Evolutionary conservation across 2,113 vertebrate genomes (phyloP).

Genomic region (Hyla sarda): DNA sequence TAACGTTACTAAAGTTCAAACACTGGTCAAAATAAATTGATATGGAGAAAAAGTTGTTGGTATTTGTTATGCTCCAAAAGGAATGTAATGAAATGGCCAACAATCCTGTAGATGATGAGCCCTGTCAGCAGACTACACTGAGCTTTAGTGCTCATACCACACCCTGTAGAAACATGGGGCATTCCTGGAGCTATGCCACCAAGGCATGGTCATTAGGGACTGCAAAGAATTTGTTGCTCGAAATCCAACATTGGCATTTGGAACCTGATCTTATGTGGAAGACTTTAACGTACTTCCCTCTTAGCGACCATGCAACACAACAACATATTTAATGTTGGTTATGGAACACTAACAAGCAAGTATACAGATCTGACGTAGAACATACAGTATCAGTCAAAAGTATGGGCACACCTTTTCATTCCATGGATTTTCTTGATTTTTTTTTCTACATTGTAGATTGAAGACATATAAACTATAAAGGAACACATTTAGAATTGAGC

Average conservation of each 20-base stretch:
- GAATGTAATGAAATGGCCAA: slow-evolving; percentile 67
- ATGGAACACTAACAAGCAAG: not conserved
- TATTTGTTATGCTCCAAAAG: slow-evolving; percentile 60
- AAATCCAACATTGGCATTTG: slow-evolving; percentile 62
- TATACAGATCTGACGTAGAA: not conserved
- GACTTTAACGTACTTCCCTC: slow-evolving; percentile 58
- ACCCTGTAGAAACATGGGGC: slow-evolving; percentile 72
- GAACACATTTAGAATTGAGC: too few relatives aligned
- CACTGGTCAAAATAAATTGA: slow-evolving; percentile 4
- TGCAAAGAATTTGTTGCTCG: slow-evolving; percentile 66
- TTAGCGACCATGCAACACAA: slow-evolving; percentile 55
- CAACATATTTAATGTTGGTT: slow-evolving; percentile 32
- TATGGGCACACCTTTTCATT: too few relatives aligned
- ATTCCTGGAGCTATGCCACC: slow-evolving; percentile 69
- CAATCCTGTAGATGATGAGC: slow-evolving; percentile 61
- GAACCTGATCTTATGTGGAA: slow-evolving; percentile 62
- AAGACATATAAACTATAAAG: too few relatives aligned
- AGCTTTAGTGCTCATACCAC: slow-evolving; percentile 70
- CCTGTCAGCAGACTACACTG: slow-evolving; percentile 69
- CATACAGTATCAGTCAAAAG: too few relatives aligned
- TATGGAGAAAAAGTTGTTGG: not conserved
- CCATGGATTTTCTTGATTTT: too few relatives aligned
- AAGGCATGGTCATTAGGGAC: slow-evolving; percentile 70
- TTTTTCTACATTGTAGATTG: too few relatives aligned
- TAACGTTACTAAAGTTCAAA: not conserved